A percentile compares a stretch with the other conserved stretches of the same genome.
phyloP scores from a whole-genome alignment of 2,888 invertebrate genomes.

The Diabrotica balteata region DNA sequence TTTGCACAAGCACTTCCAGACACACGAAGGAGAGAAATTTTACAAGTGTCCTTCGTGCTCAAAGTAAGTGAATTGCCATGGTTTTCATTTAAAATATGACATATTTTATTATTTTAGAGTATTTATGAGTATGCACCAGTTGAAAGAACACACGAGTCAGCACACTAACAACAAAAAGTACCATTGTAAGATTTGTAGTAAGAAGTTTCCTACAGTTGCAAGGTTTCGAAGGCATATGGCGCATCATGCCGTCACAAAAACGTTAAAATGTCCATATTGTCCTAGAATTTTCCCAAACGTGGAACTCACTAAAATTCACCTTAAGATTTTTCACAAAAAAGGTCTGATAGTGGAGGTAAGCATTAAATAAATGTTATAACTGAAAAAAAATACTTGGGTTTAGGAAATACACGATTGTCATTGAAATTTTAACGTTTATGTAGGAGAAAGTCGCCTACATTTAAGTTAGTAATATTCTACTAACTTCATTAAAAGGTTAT shows the following conservation, averaged over 20 bases:
- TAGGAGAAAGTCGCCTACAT: too few relatives aligned
- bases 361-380: neutral
- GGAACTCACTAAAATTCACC: slow-evolving; percentile 70
- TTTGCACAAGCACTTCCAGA: slow-evolving; percentile 62
- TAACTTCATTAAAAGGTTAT: too few relatives aligned
- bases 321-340: slow-evolving; percentile 65
- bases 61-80: slow-evolving; percentile 45
- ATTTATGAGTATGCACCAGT: slow-evolving; percentile 47
- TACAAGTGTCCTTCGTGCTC: slow-evolving; percentile 56
- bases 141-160: slow-evolving; percentile 52
- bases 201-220: slow-evolving; percentile 54
- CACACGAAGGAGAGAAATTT: slow-evolving; percentile 55
- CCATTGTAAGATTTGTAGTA: slow-evolving; percentile 56
- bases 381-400: too few relatives aligned
- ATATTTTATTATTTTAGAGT: slow-evolving; percentile 43
- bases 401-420: too few relatives aligned
- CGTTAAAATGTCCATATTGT: slow-evolving; percentile 69
- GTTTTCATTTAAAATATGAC: too few relatives aligned
- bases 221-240: slow-evolving; percentile 56
- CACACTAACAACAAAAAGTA: slow-evolving; percentile 56
- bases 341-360: slow-evolving; percentile 48
- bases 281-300: slow-evolving; percentile 67
- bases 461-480: too few relatives aligned
- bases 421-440: too few relatives aligned
- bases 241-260: slow-evolving; percentile 59